Evolutionary conservation across 2,797 vertebrate genomes (phyloP).

Genomic region (Setipinna tenuifilis): DNA sequence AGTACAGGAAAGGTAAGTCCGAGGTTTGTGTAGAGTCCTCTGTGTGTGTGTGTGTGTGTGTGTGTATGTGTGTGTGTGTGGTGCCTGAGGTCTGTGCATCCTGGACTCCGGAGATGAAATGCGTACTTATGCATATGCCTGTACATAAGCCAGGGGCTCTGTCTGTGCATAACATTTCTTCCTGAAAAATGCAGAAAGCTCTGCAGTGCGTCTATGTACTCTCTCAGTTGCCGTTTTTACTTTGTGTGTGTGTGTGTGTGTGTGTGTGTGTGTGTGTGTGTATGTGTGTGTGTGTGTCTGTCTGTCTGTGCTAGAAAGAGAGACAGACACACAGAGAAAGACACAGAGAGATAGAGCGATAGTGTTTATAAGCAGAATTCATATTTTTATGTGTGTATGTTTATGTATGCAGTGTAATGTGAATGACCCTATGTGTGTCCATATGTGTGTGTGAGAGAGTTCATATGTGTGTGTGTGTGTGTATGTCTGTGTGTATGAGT

Average conservation of each 20-base stretch:
- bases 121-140: slow-evolving; percentile 5
- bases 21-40: slow-evolving; percentile 28
- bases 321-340: no score
- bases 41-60: slow-evolving; percentile 39
- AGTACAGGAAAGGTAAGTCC: background rate
- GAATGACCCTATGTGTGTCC: no score
- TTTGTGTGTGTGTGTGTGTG: background rate
- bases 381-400: no score
- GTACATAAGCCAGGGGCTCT: background rate
- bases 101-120: background rate
- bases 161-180: slow-evolving; percentile 11
- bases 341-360: no score
- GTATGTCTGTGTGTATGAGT: background rate
- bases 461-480: slow-evolving; percentile 14
- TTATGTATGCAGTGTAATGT: background rate
- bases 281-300: background rate
- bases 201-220: background rate
- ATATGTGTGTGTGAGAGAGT: slow-evolving; percentile 25
- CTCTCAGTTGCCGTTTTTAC: background rate
- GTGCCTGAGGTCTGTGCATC: background rate
- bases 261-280: slow-evolving; percentile 2
- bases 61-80: slow-evolving; percentile 22
- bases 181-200: background rate
- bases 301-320: background rate
- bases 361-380: no score